Evolutionary conservation across 2,888 invertebrate species (phyloP), one percentile per base, ranked within the genome.

Genomic region (Drosophila falleni): DNA sequence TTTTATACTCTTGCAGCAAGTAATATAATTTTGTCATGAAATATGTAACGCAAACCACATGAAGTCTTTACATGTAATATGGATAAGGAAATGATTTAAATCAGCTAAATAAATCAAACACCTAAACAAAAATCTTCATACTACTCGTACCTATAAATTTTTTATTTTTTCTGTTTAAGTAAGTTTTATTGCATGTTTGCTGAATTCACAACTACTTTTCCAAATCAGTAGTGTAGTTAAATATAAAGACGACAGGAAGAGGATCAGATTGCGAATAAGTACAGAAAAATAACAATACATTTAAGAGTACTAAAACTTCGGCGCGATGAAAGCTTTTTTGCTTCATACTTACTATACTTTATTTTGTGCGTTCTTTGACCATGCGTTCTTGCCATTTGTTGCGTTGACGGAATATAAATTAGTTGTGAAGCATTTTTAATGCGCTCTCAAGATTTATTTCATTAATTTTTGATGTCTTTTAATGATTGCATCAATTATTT

Each of bases 361-460:
- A 61, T 58, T 59, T 54, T 31, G 33, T 42, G 37, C 53, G 56
- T 62, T 67, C 42, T 51, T 37, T 44, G 61, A 19, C 42, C 46
- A 23, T 56, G 35, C 51, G 46, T 58, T 65, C 47, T 46, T 68
- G 60, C 41, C 61, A 65, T 60, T 59, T 50, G 51, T 39, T 71
- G 44, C 73, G 70, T 71, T 67, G 63, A 31, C 75, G 37, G 86
- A 82, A 83, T 85, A 78, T 75, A 78, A 83, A 85, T 83, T 69
- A 80, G 71, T 44, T 66, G 46, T 46, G 67, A 58, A 39, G 64
- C 53, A 74, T 80, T 82, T 82, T 67, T 56, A 74, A 74, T 71
- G 74, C 70, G 69, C 54, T 65, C 68, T 42, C 53, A 72, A 76
- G 74, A 80, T 80, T 70, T 73, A 71, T 75, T 72, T 76, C 66